A percentile compares a stretch with the other conserved stretches of the same genome.
phyloP scores from a whole-genome alignment of 2,888 invertebrate genomes.

The Drosophila melanosoma region DNA sequence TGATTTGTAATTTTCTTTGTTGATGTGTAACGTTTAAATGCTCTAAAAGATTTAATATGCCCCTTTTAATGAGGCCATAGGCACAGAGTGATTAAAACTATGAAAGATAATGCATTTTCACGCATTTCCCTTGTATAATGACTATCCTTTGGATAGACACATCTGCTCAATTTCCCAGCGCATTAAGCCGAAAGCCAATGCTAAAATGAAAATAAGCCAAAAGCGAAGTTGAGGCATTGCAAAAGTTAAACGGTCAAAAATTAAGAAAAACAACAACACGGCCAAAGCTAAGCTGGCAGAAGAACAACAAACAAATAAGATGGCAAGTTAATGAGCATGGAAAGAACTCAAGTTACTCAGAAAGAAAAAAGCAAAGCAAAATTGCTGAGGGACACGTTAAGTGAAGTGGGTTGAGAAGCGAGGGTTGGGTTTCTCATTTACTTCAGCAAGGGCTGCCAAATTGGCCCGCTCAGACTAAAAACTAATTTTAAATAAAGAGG shows the following conservation, averaged over 20 bases:
- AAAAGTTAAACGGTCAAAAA: constrained; percentile 76
- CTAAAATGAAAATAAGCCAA: constrained; percentile 11
- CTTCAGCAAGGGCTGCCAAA: constrained; percentile 29
- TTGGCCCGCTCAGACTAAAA: constrained; percentile 60
- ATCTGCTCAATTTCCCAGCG: constrained; percentile 66
- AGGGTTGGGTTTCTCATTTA: constrained; percentile 19
- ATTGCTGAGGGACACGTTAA: constrained; percentile 24
- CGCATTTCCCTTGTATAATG: constrained; percentile 33
- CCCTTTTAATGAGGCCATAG: constrained; percentile 1
- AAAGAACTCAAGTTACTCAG: constrained; percentile 35
- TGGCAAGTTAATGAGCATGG: constrained; percentile 69
- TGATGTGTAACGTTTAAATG: constrained; percentile 6
- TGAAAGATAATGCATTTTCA: constrained; percentile 53
- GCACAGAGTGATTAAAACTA: constrained; percentile 52
- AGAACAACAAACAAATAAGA: constrained; percentile 52
- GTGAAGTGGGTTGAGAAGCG: not conserved
- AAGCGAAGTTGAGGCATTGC: constrained; percentile 43
- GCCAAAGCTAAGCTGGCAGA: constrained; percentile 23
- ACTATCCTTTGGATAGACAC: constrained; percentile 40
- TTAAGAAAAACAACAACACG: constrained; percentile 55
- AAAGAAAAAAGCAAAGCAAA: constrained; percentile 31
- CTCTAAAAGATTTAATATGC: not conserved
- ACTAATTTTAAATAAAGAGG: constrained; percentile 67
- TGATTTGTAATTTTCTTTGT: constrained; percentile 2
- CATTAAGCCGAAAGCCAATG: constrained; percentile 53